Base-by-base conservation (phyloP, 2,888 invertebrate genomes). In the Metacarcinus magister region DNA sequence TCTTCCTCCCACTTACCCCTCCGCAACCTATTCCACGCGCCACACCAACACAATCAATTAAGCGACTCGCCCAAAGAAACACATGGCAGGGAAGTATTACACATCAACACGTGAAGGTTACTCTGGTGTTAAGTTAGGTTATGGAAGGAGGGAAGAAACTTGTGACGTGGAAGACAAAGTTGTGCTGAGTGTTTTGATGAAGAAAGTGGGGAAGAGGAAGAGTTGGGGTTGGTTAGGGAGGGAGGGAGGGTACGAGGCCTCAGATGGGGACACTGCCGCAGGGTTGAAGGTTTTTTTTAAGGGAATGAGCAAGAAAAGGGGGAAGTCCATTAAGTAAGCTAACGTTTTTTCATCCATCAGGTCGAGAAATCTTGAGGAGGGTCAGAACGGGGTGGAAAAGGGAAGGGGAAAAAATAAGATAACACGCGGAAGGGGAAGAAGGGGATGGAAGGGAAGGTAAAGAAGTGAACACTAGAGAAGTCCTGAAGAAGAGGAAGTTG, bases 261-360 rank as follows among this genome's bases (percentile, higher is more conserved):
- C 54, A 54, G 54, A 19, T 54, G 67, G 67, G 67, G 23, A 23
- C 67, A 67, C n/a, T 67, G 67, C n/a, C 67, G 67, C n/a, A 67
- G 67, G n/a, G n/a, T 67, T 67, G n/a, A 23, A 23, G 7, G 16
- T 67, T 67, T 67, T 67, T 67, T n/a, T n/a, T n/a, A 0, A 3
- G n/a, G 67, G n/a, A 67, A 67, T 67, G 67, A 67, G 23, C 23
- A 67, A n/a, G 67, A n/a, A 67, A 67, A 67, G 67, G 67, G 23
- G n/a, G 23, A 67, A 67, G n/a, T 67, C 67, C 67, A 67, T 67
- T 67, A 67, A n/a, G 67, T 67, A n/a, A 67, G n/a, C n/a, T 67
- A 7, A 67, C n/a, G 16, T 67, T 67, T 67, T 67, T 67, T 67
- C n/a, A 67, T n/a, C n/a, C 8, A n/a, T 23, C 67, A n/a, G n/a